Percentiles rank a stretch among this genome's conserved stretches.
phyloP scores from a whole-genome alignment of 2,113 vertebrate species.

The Triplophysa dalaica region DNA sequence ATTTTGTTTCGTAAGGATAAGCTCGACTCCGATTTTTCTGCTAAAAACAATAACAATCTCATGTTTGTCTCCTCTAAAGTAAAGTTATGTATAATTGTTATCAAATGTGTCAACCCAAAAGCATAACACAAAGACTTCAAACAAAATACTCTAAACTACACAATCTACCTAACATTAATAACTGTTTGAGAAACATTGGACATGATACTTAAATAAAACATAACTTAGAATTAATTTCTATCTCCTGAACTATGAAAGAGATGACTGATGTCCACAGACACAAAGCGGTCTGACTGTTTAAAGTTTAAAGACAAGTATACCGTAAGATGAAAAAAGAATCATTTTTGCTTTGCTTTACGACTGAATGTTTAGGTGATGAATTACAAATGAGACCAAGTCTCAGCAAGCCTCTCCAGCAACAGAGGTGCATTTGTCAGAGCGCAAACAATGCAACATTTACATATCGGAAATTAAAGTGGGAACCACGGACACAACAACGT shows the following conservation, averaged over 20 bases:
- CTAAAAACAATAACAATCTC: too few relatives aligned
- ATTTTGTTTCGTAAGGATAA: too few relatives aligned
- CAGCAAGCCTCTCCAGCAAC: conserved; percentile 10
- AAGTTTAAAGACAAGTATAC: not conserved
- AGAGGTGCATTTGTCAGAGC: conserved; percentile 3
- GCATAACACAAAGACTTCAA: too few relatives aligned
- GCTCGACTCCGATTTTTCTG: too few relatives aligned
- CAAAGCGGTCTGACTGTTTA: not conserved
- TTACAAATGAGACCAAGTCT: not conserved
- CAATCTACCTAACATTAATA: too few relatives aligned
- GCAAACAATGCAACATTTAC: conserved; percentile 33
- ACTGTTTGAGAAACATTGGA: too few relatives aligned
- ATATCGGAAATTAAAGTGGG: conserved; percentile 52
- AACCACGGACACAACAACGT: conserved; percentile 10
- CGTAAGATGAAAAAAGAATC: not conserved
- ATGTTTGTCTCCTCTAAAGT: not conserved
- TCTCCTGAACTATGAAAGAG: not conserved
- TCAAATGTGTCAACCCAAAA: too few relatives aligned
- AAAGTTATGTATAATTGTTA: too few relatives aligned
- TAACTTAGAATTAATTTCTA: too few relatives aligned
- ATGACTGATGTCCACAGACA: not conserved
- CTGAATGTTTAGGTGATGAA: not conserved
- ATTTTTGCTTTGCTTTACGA: not conserved
- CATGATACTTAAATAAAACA: too few relatives aligned
- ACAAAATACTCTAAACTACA: too few relatives aligned